Conservation (phyloP, 2,113 vertebrate genomes). For the Aegotheles bennettii region DNA sequence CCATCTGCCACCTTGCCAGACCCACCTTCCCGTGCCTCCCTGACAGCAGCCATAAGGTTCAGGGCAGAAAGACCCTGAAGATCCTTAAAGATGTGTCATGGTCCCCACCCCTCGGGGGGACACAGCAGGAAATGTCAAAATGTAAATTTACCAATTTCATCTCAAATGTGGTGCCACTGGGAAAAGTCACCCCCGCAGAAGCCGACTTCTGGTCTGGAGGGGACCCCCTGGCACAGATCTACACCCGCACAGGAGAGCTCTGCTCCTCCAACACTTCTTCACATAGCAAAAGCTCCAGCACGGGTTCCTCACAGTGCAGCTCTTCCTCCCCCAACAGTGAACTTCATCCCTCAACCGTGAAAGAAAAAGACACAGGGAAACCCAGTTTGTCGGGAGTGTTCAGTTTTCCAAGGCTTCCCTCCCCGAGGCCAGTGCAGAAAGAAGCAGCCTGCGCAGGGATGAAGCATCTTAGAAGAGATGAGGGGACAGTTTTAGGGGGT, state of each 20-base stretch:
- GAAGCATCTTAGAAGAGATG: not conserved
- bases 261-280: not conserved
- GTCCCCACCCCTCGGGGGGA: not conserved
- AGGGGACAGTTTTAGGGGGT: not conserved
- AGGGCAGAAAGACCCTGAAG: slow-evolving; percentile 16
- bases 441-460: slow-evolving; percentile 64
- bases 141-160: not conserved
- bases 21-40: slow-evolving; percentile 72
- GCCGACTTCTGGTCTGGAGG: slow-evolving; percentile 4
- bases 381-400: slow-evolving; percentile 5
- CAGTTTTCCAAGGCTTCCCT: slow-evolving; percentile 63
- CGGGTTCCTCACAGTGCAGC: not conserved
- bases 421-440: slow-evolving; percentile 58
- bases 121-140: not conserved
- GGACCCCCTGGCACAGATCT: slow-evolving; percentile 79
- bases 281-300: not conserved
- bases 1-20: slow-evolving; percentile 85
- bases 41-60: not conserved
- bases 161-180: not conserved
- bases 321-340: not conserved
- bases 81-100: not conserved
- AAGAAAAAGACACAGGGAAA: not conserved
- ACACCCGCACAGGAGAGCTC: slow-evolving; percentile 46
- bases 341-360: not conserved
- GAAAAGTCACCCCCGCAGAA: not conserved